Conservation (phyloP, 2,888 invertebrate species). For the Drosophila mayaguana region DNA sequence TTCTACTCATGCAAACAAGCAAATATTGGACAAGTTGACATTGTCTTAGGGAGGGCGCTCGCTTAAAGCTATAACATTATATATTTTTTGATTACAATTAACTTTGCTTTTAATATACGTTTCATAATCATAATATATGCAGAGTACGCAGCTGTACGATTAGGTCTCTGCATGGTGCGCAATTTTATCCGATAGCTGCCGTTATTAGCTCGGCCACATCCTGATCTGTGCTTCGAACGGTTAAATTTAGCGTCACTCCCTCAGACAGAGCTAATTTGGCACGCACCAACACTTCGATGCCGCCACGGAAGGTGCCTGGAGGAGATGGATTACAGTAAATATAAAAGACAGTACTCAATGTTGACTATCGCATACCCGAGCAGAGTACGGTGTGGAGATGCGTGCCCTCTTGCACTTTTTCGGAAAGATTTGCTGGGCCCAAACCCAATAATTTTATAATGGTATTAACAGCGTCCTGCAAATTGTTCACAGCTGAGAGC, state of each 20-base stretch:
- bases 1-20: neutral
- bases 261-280: constrained; percentile 91
- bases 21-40: constrained; percentile 16
- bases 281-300: constrained; percentile 94
- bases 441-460: constrained; percentile 93
- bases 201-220: constrained; percentile 95
- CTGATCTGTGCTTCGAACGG: constrained; percentile 93
- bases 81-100: constrained; percentile 54
- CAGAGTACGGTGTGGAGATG: constrained; percentile 92
- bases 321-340: constrained; percentile 17
- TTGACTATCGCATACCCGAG: constrained; percentile 87
- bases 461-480: constrained; percentile 94
- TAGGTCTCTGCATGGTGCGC: constrained; percentile 67
- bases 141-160: constrained; percentile 64
- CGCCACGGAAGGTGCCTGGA: constrained; percentile 94
- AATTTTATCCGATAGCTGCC: constrained; percentile 91
- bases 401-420: constrained; percentile 93
- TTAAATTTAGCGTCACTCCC: constrained; percentile 97
- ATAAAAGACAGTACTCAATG: neutral
- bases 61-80: constrained; percentile 61
- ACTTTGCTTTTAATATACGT: constrained; percentile 37
- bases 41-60: constrained; percentile 36
- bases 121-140: constrained; percentile 56
- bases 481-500: constrained; percentile 90
- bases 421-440: constrained; percentile 93